These are phyloP conservation scores for Caenorhabditis remanei DNA, from an alignment of 1,140 invertebrate genomes.

Conservation along the genomic window DNA sequence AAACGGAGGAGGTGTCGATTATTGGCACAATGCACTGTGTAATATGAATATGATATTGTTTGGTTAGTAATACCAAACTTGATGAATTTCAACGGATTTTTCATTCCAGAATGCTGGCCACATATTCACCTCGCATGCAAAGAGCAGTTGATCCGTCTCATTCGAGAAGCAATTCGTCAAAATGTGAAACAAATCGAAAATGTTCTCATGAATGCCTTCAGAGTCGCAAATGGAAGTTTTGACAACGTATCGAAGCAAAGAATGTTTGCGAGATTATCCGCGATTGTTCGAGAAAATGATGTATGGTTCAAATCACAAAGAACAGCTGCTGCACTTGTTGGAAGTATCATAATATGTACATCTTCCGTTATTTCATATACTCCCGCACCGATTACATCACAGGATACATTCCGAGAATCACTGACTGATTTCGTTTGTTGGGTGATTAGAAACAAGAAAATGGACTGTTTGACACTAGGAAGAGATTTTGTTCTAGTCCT, in stretches of 20 bases:
- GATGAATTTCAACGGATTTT: not conserved
- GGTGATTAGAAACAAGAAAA: conserved; percentile 22
- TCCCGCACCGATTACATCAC: not conserved
- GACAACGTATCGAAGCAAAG: not conserved
- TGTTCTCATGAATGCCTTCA: conserved; percentile 29
- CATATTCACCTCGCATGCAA: not conserved
- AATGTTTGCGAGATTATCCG: not conserved
- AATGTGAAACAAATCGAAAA: conserved; percentile 47
- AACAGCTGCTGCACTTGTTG: not conserved
- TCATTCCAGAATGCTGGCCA: conserved; percentile 24
- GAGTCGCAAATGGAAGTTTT: not conserved
- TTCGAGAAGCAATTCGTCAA: conserved; percentile 17
- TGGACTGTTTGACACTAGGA: conserved; percentile 35
- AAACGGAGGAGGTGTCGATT: not conserved
- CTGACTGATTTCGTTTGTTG: not conserved
- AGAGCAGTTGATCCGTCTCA: conserved; percentile 34
- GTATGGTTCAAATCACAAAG: conserved; percentile 16
- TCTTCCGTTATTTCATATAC: not conserved
- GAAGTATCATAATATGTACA: not conserved
- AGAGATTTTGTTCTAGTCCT: conserved; percentile 46
- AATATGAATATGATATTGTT: conserved; percentile 48
- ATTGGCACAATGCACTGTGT: conserved; percentile 23
- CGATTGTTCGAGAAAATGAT: conserved; percentile 7
- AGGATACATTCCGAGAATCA: conserved; percentile 37
- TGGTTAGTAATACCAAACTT: not conserved